Base-by-base conservation (phyloP, 2,113 vertebrate genomes). In the Heloderma charlesbogerti region DNA sequence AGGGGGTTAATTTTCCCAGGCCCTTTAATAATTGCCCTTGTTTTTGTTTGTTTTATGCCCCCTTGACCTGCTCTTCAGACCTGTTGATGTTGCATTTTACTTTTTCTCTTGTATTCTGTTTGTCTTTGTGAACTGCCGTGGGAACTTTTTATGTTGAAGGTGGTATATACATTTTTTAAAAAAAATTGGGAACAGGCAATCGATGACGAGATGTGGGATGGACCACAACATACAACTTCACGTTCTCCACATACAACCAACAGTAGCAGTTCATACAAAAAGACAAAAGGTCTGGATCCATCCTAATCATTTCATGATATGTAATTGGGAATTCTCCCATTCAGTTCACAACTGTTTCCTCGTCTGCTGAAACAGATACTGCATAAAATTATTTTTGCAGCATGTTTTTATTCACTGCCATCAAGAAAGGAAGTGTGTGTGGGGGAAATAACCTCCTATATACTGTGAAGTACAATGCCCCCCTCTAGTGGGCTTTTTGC, bases 401-500 rank as follows among this genome's bases (percentile, higher is more conserved):
- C n/a, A 69, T 34, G 3, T 27, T 69, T 83, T 91, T 48, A 60
- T 31, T 74, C 48, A 1, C 43, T 83, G 1, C 43, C 57, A 18
- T 63, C 37, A 31, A 78, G 63, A 63, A 54, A n/a, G 3, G n/a
- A n/a, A 45, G 67, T 12, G 1, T 10, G n/a, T 34, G 15, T 4
- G 1, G 66, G 25, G 29, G 27, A 37, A 29, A 22, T 25, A 78
- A 2, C 15, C 80, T 77, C 34, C 37, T 27, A 67, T 13, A 25
- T n/a, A 71, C 29, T 75, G 31, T 12, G 40, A 82, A 88, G 82
- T 45, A 31, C 82, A 85, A 80, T 88, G 37, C 37, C 51, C 31
- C 91, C 87, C 81, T 92, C 91, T 92, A 88, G 74, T 78, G 91
- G 75, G 4, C 81, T 27, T 82, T 90, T 71, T 40, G 60, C 48